Evolutionary conservation across 2,113 vertebrate genomes (phyloP).

Genomic region (Gila orcuttii): DNA sequence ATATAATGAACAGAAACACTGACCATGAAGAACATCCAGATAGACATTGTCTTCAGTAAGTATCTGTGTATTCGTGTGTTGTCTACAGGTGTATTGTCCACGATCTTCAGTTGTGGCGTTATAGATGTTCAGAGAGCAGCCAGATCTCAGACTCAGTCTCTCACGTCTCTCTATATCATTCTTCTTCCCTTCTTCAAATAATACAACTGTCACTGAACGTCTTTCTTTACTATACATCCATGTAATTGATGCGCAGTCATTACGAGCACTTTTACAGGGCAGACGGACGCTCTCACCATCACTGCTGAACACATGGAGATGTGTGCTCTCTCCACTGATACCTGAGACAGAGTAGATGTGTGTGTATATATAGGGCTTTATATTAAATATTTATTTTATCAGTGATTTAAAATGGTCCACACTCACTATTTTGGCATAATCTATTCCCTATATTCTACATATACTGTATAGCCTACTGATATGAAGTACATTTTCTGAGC

Average conservation of each 20-base stretch:
- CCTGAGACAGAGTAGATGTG: too few relatives aligned
- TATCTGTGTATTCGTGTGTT: fast-evolving
- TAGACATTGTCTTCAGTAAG: neutral
- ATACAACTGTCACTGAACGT: fast-evolving
- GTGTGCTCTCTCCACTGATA: neutral
- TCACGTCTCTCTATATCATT: neutral
- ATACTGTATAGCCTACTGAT: too few relatives aligned
- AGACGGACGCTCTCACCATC: neutral
- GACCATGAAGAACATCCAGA: neutral
- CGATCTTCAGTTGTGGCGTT: neutral
- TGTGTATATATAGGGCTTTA: neutral
- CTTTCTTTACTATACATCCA: neutral
- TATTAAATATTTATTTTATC: neutral
- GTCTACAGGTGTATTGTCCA: slow-evolving; percentile 3
- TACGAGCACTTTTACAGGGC: neutral
- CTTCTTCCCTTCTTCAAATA: neutral
- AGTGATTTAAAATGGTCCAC: neutral
- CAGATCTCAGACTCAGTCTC: neutral
- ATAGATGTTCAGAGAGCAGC: neutral
- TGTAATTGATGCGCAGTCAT: neutral
- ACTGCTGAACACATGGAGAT: neutral
- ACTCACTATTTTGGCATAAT: too few relatives aligned
- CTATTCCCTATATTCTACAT: too few relatives aligned
- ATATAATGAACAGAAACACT: neutral
- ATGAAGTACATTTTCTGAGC: too few relatives aligned